Base-by-base conservation (phyloP, 2,113 vertebrate genomes). In the Brevimyrus niger region DNA sequence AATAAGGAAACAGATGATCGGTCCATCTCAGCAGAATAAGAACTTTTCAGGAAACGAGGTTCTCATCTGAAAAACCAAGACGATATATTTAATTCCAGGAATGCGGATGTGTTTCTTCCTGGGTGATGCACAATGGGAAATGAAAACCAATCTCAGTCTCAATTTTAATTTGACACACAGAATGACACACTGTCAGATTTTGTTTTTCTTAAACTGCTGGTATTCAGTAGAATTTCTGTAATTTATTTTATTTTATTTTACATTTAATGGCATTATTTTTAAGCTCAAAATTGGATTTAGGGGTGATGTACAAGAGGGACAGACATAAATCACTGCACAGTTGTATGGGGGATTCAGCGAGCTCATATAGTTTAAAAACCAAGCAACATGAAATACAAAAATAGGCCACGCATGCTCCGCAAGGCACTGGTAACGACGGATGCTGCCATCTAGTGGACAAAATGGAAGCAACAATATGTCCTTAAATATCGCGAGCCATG, bases 221-320 rank as follows among this genome's bases (percentile, higher is more conserved):
- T 7, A 80, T 80, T 80, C 35, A 69, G 61, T 69, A 69, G n/a
- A 69, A 69, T 69, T 69, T 69, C 10, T 13, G n/a, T 42, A 11
- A 35, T 73, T 73, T 61, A 2, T 65, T 35, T 42, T 2, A 0
- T 73, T 38, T 38, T 38, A 38, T 38, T 38, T 19, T 76, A 35
- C 35, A 38, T 76, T 42, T 80, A 80, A 80, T 80, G 73, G 73
- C 4, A 80, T 80, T 80, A 42, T 80, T 80, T 80, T 80, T 80
- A 80, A 80, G 73, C 73, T 80, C 73, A 80, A 42, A 80, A 80
- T 80, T 80, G 31, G 73, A 80, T 80, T 80, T 80, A 38, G 73
- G 35, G 35, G 73, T 80, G 42, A 80, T 80, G 73, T 42, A 42
- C 73, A 38, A 80, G 73, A 80, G 73, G 35, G 73, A 42, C 73